Evolutionary conservation across 1,140 invertebrate species (phyloP), one percentile per base, ranked within the genome.

Genomic region (Lasaia peninsularis): DNA sequence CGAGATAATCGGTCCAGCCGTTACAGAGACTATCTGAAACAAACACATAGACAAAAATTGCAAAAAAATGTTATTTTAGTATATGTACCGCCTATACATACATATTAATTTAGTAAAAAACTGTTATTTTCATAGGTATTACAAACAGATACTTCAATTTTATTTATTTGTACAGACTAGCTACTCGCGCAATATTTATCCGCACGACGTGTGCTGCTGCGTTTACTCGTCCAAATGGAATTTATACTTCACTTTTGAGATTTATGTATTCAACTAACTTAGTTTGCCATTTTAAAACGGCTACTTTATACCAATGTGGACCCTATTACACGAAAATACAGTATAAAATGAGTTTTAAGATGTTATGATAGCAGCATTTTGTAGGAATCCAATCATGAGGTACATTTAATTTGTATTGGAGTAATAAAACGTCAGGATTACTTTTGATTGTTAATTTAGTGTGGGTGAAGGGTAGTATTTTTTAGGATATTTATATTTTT

Each of bases 341-440:
- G 44, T 24, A n/a, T 10, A 11, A n/a, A 48, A n/a, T 21, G 5
- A 0, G 18, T 48, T 20, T 48, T 18, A 10, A 21, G 40, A 18
- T 9, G 40, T 10, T 20, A 10, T 21, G 10, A 44, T 10, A 44
- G 40, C 18, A 20, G 40, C 16, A 18, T 18, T 48, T 48, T 48
- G 11, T 20, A 11, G 18, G 20, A 11, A 48, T 21, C 40, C 40
- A 21, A 48, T 48, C 40, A 48, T 18, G 40, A 48, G 40, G 40
- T 48, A 48, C 40, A 48, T 48, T 48, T 48, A 48, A 48, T 48
- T 48, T 48, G 40, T 48, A 48, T 48, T 48, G 40, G 40, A 20
- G 40, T 48, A 18, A 48, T 48, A 48, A 48, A 48, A 48, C n/a
- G 40, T 21, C 11, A 18, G 40, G 40, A 48, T 48, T 48, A 21